Evolutionary conservation across 2,797 vertebrate genomes (phyloP), one percentile per base, ranked within the genome.

Genomic region (Tokudaia muenninki): DNA sequence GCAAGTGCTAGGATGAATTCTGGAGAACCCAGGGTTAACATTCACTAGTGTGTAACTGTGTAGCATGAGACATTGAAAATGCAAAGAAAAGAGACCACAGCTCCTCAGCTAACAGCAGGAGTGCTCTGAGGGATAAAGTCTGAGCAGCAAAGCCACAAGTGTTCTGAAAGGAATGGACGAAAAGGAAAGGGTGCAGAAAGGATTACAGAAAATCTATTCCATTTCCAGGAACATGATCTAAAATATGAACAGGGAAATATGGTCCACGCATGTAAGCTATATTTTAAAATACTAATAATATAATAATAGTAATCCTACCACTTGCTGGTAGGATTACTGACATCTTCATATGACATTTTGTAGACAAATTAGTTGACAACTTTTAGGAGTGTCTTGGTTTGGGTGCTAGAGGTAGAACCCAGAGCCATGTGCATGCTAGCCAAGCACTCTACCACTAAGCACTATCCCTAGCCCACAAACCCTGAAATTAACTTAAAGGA

Each of bases 211-310:
- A 92, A 90, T 37, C 21, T 84, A 55, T 67, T 24, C n/a, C 31
- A 59, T 81, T 91, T 91, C 21, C 77, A 55, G 65, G 44, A 93
- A 87, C 41, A 47, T 29, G 2, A 13, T 26, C 29, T 89, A 59
- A 88, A 79, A 81, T 70, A 82, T 31, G 13, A 83, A 37, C 41
- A 84, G 78, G 82, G 52, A 47, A 70, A 82, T 88, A 78, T 65
- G 59, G 34, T 61, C 65, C 77, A 94, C 67, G 31, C 37, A 90
- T 75, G 22, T 84, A 57, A 44, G 14, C 55, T 88, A 16, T 50
- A 87, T 91, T 92, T 72, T 78, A 7, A 84, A 93, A 41, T 37
- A 59, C 80, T 79, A 79, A 44, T 50, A 74, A n/a, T n/a, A n/a
- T n/a, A n/a, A n/a, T n/a, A n/a, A n/a, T n/a, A n/a, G n/a, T n/a